Percentiles rank a stretch among this genome's conserved stretches.
phyloP scores from a whole-genome alignment of 92 coral and sea anemone species.

The Montipora capitata region DNA sequence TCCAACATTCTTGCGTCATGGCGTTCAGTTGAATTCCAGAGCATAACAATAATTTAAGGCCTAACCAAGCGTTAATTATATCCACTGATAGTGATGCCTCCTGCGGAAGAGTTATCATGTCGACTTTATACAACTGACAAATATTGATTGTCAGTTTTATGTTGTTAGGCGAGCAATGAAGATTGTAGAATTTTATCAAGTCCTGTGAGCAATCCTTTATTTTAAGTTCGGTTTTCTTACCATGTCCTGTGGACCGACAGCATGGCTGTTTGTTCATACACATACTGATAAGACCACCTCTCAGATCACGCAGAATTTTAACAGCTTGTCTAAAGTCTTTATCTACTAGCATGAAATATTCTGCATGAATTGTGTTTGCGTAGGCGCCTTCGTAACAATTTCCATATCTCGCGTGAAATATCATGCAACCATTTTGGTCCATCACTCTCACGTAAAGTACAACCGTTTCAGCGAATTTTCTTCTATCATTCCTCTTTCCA shows the following conservation, averaged over 20 bases:
- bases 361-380: conserved; percentile 49
- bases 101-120: background rate
- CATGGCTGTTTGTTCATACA: conserved; percentile 60
- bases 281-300: conserved; percentile 22
- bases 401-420: conserved; percentile 52
- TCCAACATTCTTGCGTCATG: conserved; percentile 22
- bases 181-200: conserved; percentile 20
- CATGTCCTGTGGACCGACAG: conserved; percentile 25
- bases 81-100: conserved; percentile 4
- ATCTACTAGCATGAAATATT: conserved; percentile 38
- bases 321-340: conserved; percentile 36
- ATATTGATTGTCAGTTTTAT: conserved; percentile 30
- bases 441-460: conserved; percentile 35
- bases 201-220: conserved; percentile 21
- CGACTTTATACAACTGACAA: conserved; percentile 46
- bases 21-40: conserved; percentile 17
- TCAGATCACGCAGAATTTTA: conserved; percentile 21
- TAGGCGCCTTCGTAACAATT: conserved; percentile 38
- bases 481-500: conserved; percentile 16
- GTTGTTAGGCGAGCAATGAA: conserved; percentile 9
- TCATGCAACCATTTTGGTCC: conserved; percentile 21
- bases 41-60: conserved; percentile 6
- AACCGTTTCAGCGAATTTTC: conserved; percentile 40
- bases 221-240: conserved; percentile 21
- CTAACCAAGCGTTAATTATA: background rate